These are phyloP conservation scores for Hypena proboscidalis DNA, from an alignment of 2,888 invertebrate species.

Conservation along the genomic window DNA sequence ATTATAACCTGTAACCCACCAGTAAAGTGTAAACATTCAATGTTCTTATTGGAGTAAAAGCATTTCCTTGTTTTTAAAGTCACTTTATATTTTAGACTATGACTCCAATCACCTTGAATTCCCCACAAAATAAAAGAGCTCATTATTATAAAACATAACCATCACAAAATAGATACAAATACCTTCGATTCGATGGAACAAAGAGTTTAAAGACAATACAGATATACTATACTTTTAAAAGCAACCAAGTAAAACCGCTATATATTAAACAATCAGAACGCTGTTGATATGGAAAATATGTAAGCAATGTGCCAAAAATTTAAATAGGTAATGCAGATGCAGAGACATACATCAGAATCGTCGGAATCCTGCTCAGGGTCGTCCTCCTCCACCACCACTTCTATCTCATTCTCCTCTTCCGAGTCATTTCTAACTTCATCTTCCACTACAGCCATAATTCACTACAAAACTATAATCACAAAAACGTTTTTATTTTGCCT, in stretches of 20 bases:
- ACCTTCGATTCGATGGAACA: background rate
- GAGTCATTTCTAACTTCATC: slow-evolving; percentile 79
- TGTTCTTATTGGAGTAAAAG: background rate
- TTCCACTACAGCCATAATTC: slow-evolving; percentile 77
- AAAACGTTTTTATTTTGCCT: slow-evolving; percentile 30
- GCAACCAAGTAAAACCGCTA: slow-evolving; percentile 6
- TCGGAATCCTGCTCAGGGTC: slow-evolving; percentile 76
- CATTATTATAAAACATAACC: slow-evolving; percentile 1
- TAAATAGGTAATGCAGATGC: slow-evolving; percentile 29
- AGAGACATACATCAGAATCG: slow-evolving; percentile 76
- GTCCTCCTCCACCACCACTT: slow-evolving; percentile 76
- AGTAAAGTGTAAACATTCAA: background rate
- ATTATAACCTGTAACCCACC: no score
- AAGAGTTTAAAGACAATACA: background rate
- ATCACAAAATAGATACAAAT: background rate
- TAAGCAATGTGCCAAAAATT: slow-evolving; percentile 32
- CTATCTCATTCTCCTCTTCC: slow-evolving; percentile 79
- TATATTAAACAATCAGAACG: background rate
- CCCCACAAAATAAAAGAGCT: slow-evolving; percentile 3
- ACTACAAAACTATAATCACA: slow-evolving; percentile 41
- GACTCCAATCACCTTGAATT: slow-evolving; percentile 5
- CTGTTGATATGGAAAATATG: slow-evolving; percentile 18
- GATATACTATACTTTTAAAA: background rate
- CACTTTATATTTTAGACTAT: background rate
- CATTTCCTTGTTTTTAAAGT: background rate